Evolutionary conservation across 2,797 vertebrate species (phyloP).

Genomic region (Siniperca obscura): DNA sequence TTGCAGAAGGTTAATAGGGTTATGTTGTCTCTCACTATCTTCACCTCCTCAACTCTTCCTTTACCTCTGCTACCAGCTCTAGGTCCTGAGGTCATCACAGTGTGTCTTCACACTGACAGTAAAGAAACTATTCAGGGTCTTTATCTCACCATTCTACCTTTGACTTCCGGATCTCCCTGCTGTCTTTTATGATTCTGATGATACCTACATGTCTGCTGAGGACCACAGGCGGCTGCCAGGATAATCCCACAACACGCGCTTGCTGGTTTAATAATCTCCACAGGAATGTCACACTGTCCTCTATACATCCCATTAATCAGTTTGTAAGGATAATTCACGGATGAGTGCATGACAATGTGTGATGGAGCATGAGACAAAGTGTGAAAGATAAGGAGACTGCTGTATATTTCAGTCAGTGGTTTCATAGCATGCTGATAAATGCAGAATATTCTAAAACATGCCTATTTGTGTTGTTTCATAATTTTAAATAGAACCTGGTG

Average conservation of each 20-base stretch:
- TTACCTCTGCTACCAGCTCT: constrained; percentile 64
- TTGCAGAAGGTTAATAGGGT: constrained; percentile 61
- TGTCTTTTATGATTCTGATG: constrained; percentile 66
- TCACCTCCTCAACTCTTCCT: constrained; percentile 56
- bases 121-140: constrained; percentile 51
- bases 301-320: constrained; percentile 39
- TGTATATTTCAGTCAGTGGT: constrained; percentile 29
- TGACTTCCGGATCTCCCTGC: constrained; percentile 62
- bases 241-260: constrained; percentile 73
- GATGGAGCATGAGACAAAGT: constrained; percentile 12
- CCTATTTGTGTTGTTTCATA: neutral
- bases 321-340: constrained; percentile 45
- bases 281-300: constrained; percentile 75
- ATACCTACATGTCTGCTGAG: constrained; percentile 69
- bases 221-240: constrained; percentile 62
- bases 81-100: constrained; percentile 73
- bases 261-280: constrained; percentile 69
- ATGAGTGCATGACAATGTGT: constrained; percentile 30
- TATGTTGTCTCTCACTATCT: constrained; percentile 50
- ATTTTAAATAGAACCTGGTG: neutral
- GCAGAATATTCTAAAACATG: neutral
- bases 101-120: constrained; percentile 63
- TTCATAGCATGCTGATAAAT: neutral
- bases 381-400: neutral
- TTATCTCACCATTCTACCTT: constrained; percentile 68